Conservation (phyloP, 53 echinoderm and acorn worm species). For the Astropecten irregularis region DNA sequence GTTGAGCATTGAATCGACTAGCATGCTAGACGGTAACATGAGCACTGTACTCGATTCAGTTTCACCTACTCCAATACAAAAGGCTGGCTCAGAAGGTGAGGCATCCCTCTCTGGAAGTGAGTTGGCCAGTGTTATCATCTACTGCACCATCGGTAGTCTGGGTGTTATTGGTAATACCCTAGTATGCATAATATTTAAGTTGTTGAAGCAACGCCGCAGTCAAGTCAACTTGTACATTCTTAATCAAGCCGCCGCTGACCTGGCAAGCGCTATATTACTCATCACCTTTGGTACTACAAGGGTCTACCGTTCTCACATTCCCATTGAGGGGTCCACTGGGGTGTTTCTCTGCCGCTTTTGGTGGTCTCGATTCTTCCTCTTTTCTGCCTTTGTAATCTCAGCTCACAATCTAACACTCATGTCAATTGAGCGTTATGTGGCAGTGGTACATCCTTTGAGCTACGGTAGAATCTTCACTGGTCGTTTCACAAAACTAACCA, state of each 20-base stretch:
- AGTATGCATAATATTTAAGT: constrained; percentile 77
- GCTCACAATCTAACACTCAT: constrained; percentile 86
- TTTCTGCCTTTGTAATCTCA: constrained; percentile 83
- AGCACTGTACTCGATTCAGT: too few species aligned
- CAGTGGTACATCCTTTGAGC: constrained; percentile 82
- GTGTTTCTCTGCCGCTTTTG: constrained; percentile 93
- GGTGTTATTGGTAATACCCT: constrained; percentile 79
- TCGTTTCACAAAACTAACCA: constrained; percentile 57
- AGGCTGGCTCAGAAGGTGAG: background rate
- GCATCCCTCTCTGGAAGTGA: constrained; percentile 25
- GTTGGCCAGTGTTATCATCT: constrained; percentile 35
- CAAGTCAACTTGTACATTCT: constrained; percentile 86
- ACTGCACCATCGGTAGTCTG: constrained; percentile 66
- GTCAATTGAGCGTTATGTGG: constrained; percentile 88
- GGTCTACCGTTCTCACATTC: constrained; percentile 47
- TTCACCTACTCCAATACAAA: too few species aligned
- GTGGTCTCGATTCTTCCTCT: constrained; percentile 92
- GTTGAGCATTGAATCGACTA: too few species aligned
- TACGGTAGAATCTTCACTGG: constrained; percentile 69
- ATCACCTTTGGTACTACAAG: constrained; percentile 72
- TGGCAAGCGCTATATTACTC: constrained; percentile 73
- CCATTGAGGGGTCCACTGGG: constrained; percentile 36
- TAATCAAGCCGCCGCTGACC: constrained; percentile 83
- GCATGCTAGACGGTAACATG: too few species aligned
- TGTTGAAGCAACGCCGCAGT: constrained; percentile 61